Percentiles rank a stretch among this genome's conserved stretches.
phyloP scores from a whole-genome alignment of 2,888 invertebrate genomes.

The Pterostichus niger region DNA sequence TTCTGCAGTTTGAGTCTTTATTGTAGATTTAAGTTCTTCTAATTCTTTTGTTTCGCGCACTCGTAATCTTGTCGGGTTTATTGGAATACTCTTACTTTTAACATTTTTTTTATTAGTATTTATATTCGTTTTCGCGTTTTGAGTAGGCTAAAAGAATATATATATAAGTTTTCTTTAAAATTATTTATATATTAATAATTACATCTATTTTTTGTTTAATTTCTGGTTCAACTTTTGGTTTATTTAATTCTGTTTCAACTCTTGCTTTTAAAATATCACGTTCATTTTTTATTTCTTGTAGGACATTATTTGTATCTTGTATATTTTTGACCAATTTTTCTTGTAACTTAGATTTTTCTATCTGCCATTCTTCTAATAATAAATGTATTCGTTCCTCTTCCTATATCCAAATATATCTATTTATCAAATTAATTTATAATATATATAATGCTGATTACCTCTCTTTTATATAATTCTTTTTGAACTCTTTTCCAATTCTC shows the following conservation, averaged over 20 bases:
- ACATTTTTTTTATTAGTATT: too few relatives aligned
- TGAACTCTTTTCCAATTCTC: conserved; percentile 31
- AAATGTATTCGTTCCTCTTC: conserved; percentile 13
- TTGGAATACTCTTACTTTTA: background rate
- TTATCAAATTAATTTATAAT: background rate
- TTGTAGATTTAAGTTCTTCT: conserved; percentile 1
- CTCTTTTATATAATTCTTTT: conserved; percentile 7
- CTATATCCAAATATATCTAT: conserved; percentile 13
- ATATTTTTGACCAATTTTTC: conserved; percentile 18
- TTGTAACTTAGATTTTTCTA: conserved; percentile 5
- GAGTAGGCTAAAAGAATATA: too few relatives aligned
- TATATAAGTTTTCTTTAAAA: too few relatives aligned
- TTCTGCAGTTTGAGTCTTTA: conserved; percentile 25
- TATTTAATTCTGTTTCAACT: background rate
- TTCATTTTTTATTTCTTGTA: conserved; percentile 22
- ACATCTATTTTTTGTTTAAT: background rate
- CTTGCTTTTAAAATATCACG: conserved; percentile 12
- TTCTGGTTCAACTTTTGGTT: background rate
- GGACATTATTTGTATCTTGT: background rate
- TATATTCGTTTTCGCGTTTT: too few relatives aligned
- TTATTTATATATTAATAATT: too few relatives aligned
- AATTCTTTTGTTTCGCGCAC: background rate
- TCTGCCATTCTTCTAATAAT: background rate
- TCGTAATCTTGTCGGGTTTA: background rate
- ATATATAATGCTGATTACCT: conserved; percentile 6